Conservation (phyloP, 1,140 invertebrate genomes). For the Scaptomyza pallida region DNA sequence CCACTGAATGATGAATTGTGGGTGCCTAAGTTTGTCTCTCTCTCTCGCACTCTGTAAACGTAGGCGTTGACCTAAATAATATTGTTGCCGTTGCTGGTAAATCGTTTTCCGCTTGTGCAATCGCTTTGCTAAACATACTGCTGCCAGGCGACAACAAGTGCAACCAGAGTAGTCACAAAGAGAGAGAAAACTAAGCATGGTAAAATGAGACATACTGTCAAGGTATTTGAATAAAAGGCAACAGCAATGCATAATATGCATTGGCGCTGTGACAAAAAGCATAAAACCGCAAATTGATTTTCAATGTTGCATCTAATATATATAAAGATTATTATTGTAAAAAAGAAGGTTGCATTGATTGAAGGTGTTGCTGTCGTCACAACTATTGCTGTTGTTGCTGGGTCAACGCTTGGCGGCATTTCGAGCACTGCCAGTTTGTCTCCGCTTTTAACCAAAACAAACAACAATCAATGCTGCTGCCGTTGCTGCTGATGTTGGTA, state of each 20-base stretch:
- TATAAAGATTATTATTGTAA: constrained; percentile 24
- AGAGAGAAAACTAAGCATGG: constrained; percentile 31
- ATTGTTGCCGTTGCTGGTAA: constrained; percentile 56
- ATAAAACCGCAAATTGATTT: constrained; percentile 70
- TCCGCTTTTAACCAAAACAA: constrained; percentile 73
- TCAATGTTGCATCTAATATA: constrained; percentile 63
- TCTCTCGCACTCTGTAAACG: too few relatives aligned
- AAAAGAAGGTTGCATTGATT: constrained; percentile 32
- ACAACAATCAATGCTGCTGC: constrained; percentile 41
- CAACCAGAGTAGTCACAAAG: constrained; percentile 52
- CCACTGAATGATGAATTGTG: constrained; percentile 72
- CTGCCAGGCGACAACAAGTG: constrained; percentile 63
- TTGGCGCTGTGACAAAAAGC: constrained; percentile 66
- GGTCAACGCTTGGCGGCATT: constrained; percentile 43
- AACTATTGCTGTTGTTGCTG: constrained; percentile 14
- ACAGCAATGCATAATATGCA: constrained; percentile 17
- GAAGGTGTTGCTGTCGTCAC: constrained; percentile 36
- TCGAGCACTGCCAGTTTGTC: constrained; percentile 70
- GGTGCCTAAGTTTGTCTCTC: constrained; percentile 75
- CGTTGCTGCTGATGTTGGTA: too few relatives aligned
- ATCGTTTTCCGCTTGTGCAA: constrained; percentile 74
- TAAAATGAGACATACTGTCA: constrained; percentile 66
- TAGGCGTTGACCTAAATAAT: constrained; percentile 81
- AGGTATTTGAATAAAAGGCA: constrained; percentile 54
- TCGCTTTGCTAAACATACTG: constrained; percentile 69